These are phyloP conservation scores for Griposia aprilina DNA, from an alignment of 2,888 invertebrate genomes.

Conservation along the genomic window DNA sequence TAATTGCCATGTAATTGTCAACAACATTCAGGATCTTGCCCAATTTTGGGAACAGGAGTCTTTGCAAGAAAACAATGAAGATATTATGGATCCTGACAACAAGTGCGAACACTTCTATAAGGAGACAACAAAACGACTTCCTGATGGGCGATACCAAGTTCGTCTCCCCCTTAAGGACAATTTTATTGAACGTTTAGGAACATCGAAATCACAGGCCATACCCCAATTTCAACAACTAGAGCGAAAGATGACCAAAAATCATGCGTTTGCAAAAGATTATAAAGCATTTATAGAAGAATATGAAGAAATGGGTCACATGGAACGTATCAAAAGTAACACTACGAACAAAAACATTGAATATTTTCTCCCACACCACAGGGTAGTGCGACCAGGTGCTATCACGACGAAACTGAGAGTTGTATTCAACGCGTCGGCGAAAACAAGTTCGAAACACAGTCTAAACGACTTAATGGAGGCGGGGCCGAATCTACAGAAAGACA, in stretches of 20 bases:
- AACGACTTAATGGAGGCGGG: constrained; percentile 8
- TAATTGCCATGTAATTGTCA: constrained; percentile 5
- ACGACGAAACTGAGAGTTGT: background rate
- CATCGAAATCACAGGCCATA: constrained; percentile 3
- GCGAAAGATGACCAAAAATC: background rate
- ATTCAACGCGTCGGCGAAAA: background rate
- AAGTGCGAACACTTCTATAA: background rate
- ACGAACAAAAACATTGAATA: background rate
- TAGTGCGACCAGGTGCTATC: background rate
- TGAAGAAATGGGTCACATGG: constrained; percentile 16
- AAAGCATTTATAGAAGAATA: constrained; percentile 8
- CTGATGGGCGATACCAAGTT: constrained; percentile 13
- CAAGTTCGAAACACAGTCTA: constrained; percentile 1
- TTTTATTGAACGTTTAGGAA: constrained; percentile 5
- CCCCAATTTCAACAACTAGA: constrained; percentile 11
- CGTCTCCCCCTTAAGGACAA: constrained; percentile 5
- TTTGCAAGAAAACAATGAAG: constrained; percentile 1
- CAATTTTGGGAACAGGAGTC: constrained; percentile 12
- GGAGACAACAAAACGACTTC: constrained; percentile 7
- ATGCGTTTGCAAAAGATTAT: constrained; percentile 1
- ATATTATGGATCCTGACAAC: background rate
- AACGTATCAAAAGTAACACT: background rate
- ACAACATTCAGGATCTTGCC: constrained; percentile 1
- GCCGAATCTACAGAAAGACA: constrained; percentile 2
- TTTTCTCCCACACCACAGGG: background rate